A percentile compares a stretch with the other conserved stretches of the same genome.
Evolutionary conservation across 1,140 invertebrate species (phyloP).

Genomic region (Rhizoglyphus robini): DNA sequence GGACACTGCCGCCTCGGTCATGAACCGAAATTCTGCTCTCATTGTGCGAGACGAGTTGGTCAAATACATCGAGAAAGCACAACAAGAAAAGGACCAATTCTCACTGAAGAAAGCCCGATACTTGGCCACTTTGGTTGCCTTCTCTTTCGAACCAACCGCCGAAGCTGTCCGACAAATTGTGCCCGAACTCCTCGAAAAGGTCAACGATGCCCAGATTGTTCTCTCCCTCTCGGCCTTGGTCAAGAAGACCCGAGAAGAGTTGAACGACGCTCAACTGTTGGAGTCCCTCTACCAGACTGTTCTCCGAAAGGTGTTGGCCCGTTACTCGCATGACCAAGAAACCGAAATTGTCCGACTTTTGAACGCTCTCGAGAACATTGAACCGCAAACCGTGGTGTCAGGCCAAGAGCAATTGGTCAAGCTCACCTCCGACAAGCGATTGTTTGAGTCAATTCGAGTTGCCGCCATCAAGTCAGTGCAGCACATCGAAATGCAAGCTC

Average conservation of each 20-base stretch:
- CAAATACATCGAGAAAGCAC: background rate
- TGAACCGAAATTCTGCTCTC: background rate
- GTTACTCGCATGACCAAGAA: background rate
- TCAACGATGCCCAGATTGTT: slow-evolving; percentile 9
- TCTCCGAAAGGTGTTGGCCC: background rate
- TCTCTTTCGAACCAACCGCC: background rate
- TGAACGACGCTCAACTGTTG: too few relatives aligned
- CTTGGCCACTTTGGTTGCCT: background rate
- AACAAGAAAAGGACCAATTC: background rate
- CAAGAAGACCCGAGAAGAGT: background rate
- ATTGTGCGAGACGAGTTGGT: slow-evolving; percentile 12
- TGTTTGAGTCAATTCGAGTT: background rate
- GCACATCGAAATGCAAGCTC: background rate
- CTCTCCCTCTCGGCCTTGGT: background rate
- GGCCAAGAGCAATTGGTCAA: slow-evolving; percentile 13
- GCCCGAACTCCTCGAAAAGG: slow-evolving; percentile 13
- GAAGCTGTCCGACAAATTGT: slow-evolving; percentile 2
- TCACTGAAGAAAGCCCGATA: background rate
- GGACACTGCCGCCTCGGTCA: slow-evolving; percentile 6
- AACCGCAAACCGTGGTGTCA: background rate
- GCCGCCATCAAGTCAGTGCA: slow-evolving; percentile 15
- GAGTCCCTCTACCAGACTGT: slow-evolving; percentile 7
- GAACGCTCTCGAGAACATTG: slow-evolving; percentile 16
- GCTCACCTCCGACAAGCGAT: background rate
- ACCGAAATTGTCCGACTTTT: slow-evolving; percentile 9